Conservation (phyloP, 2,888 invertebrate species). For the Erebia epiphron region DNA sequence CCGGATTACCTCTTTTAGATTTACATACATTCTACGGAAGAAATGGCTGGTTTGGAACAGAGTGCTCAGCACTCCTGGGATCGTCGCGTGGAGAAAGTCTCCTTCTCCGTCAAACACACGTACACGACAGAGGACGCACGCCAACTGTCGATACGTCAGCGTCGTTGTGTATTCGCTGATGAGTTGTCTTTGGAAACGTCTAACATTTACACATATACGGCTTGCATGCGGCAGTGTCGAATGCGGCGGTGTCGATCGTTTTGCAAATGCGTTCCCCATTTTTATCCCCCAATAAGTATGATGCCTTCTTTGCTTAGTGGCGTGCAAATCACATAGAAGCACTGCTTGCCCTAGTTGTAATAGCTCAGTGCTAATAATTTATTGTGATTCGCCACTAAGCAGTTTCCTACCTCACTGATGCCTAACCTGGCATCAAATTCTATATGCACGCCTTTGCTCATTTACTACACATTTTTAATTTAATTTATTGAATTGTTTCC, state of each 20-base stretch:
- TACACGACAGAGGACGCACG: conserved; percentile 89
- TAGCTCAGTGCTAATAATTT: too few relatives aligned
- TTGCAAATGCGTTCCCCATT: conserved; percentile 89
- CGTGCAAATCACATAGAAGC: too few relatives aligned
- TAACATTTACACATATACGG: conserved; percentile 86
- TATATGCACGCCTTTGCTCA: too few relatives aligned
- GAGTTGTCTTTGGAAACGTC: conserved; percentile 85
- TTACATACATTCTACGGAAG: conserved; percentile 86
- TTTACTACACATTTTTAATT: too few relatives aligned
- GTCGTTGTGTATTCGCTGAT: conserved; percentile 88
- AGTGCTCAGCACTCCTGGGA: conserved; percentile 88
- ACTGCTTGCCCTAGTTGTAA: too few relatives aligned
- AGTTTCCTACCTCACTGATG: too few relatives aligned
- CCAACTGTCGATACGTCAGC: conserved; percentile 85
- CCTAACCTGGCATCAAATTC: too few relatives aligned
- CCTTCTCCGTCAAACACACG: conserved; percentile 89
- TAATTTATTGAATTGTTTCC: too few relatives aligned
- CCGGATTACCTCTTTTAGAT: conserved; percentile 59
- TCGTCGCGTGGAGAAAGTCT: conserved; percentile 82
- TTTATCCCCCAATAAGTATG: conserved; percentile 84
- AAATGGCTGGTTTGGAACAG: conserved; percentile 87
- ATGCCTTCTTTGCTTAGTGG: neutral
- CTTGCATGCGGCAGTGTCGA: conserved; percentile 89
- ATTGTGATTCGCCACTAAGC: too few relatives aligned
- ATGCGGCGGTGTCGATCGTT: conserved; percentile 84